Base-by-base conservation (phyloP, 2,113 vertebrate genomes). In the Pithys albifrons region DNA sequence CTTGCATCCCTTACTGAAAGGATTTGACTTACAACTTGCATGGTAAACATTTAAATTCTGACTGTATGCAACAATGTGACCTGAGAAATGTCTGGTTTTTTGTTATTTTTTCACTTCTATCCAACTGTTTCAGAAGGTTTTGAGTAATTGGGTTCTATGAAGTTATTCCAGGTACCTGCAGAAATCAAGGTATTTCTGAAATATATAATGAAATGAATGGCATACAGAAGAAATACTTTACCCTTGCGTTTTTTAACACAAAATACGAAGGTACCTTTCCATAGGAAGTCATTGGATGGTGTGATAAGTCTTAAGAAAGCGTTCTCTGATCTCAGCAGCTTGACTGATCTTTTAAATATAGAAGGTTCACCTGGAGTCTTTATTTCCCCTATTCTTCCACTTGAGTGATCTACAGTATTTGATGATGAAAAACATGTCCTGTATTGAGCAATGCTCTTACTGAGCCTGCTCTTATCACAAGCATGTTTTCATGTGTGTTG, bases 401-500 rank as follows among this genome's bases (percentile, higher is more conserved):
- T 62, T 5, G 41, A 57, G 58, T 19, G 14, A 45, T 49, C 13
- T 31, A 9, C 31, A 33, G 1, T 33, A 12, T 25, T 29, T 9
- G 37, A 9, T 49, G 5, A 20, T 19, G 41, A 27, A 24, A 55
- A 58, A 58, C 15, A n/a, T 33, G 4, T 46, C 16, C 28, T n/a
- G 3, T 59, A 8, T 9, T 64, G 51, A 37, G 37, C 14, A 9
- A 31, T 62, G 41, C 41, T 43, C 41, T 15, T 43, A 43, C 41
- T 43, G 14, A 45, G 16, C 54, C 14, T 43, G 17, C 39, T 75
- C 24, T 61, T 72, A 24, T 1, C 46, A 9, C 19, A 41, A 29
- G 7, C 1, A 0, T 25, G 17, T 62, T 78, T 48, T 65, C 28
- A 4, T 0, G 0, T 51, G 2, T 7, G 25, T 58, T 48, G 20